These are phyloP conservation scores for Furcula furcula DNA, from an alignment of 2,888 invertebrate genomes.

Conservation along the genomic window DNA sequence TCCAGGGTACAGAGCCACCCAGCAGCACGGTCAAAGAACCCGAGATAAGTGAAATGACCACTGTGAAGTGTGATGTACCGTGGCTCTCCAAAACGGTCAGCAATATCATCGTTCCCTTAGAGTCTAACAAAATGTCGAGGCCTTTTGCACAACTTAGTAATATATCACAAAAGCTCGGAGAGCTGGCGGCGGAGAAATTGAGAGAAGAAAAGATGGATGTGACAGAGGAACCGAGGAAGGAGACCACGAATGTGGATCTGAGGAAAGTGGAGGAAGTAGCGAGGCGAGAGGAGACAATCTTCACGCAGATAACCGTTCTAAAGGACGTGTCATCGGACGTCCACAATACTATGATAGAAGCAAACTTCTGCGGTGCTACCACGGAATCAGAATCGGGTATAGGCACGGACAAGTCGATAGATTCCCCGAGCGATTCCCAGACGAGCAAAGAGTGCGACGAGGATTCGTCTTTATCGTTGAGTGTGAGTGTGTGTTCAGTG, in stretches of 20 bases:
- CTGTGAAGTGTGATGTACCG: conserved; percentile 70
- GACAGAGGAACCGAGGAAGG: conserved; percentile 26
- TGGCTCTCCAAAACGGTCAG: conserved; percentile 76
- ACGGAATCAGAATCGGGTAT: conserved; percentile 74
- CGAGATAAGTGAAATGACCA: conserved; percentile 49
- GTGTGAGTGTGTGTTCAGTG: conserved; percentile 67
- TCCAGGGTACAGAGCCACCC: conserved; percentile 73
- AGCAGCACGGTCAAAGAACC: conserved; percentile 72
- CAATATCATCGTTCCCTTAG: conserved; percentile 67
- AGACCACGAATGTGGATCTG: conserved; percentile 41
- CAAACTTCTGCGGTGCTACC: conserved; percentile 65
- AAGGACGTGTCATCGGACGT: conserved; percentile 73
- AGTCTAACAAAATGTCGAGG: conserved; percentile 62
- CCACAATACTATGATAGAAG: conserved; percentile 69
- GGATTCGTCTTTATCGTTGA: conserved; percentile 68
- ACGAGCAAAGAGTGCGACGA: conserved; percentile 75
- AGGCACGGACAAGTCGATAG: conserved; percentile 74
- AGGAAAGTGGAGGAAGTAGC: conserved; percentile 64
- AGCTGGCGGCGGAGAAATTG: conserved; percentile 40
- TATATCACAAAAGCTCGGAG: conserved; percentile 59
- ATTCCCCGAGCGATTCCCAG: conserved; percentile 73
- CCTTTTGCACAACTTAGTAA: conserved; percentile 70
- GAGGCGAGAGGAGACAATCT: conserved; percentile 68
- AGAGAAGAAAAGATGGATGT: conserved; percentile 17
- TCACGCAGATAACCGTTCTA: conserved; percentile 73